Evolutionary conservation across 2,113 vertebrate genomes (phyloP).

Genomic region (Meriones unguiculatus): DNA sequence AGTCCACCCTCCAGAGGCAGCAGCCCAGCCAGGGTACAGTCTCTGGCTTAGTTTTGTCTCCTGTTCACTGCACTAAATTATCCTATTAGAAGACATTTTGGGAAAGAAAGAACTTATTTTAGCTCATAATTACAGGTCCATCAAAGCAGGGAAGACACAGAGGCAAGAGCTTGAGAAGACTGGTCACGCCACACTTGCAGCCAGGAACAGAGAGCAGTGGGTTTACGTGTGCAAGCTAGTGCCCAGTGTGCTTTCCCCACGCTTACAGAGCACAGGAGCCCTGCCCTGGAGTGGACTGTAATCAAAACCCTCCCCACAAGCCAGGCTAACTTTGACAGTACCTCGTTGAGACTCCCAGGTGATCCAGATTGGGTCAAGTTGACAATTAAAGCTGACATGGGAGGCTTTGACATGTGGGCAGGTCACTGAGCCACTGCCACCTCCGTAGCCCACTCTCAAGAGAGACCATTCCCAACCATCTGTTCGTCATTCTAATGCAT

Average conservation of each 20-base stretch:
- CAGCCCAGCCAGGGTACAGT: not conserved
- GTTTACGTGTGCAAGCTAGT: too few species aligned
- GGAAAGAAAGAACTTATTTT: too few species aligned
- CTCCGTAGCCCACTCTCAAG: not conserved
- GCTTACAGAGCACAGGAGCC: not conserved
- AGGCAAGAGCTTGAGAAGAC: not conserved
- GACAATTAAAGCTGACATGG: not conserved
- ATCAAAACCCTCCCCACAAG: not conserved
- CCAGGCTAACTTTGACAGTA: not conserved
- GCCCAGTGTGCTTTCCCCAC: not conserved
- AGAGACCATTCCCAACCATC: not conserved
- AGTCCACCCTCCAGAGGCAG: not conserved
- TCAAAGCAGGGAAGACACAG: not conserved
- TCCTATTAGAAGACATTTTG: too few species aligned
- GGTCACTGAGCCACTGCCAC: not conserved
- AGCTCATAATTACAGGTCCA: not conserved
- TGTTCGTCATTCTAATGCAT: not conserved
- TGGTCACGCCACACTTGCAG: not conserved
- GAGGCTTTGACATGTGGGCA: not conserved
- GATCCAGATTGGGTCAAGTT: not conserved
- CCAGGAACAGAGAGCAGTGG: not conserved
- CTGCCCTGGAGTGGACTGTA: not conserved
- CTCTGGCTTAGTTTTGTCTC: not conserved
- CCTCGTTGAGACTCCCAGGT: too few species aligned
- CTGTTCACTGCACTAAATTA: not conserved